Evolutionary conservation across 1,140 invertebrate species (phyloP).

Genomic region (Sycophila sp.): DNA sequence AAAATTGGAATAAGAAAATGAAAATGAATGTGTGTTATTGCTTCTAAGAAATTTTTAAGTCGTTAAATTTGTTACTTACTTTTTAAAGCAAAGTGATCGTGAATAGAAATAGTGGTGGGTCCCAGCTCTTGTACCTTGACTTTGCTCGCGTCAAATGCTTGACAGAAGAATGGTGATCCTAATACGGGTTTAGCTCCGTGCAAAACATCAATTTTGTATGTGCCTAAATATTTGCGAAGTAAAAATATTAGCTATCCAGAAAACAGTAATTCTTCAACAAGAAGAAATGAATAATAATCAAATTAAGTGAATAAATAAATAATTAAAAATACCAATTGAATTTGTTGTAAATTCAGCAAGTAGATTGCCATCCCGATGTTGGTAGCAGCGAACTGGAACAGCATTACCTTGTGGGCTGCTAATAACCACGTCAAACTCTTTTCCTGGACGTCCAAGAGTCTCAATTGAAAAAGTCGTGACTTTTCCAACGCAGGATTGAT

Average conservation of each 20-base stretch:
- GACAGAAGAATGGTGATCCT: slow-evolving; percentile 96
- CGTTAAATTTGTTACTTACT: slow-evolving; percentile 66
- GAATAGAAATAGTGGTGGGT: slow-evolving; percentile 82
- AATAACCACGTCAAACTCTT: slow-evolving; percentile 92
- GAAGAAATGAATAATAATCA: neutral
- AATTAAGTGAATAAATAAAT: neutral
- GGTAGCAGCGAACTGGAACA: slow-evolving; percentile 92
- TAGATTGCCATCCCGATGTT: slow-evolving; percentile 93
- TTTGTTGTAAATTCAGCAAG: slow-evolving; percentile 92
- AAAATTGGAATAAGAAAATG: no score
- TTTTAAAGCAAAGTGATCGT: slow-evolving; percentile 86
- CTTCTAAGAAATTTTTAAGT: neutral
- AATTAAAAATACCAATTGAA: slow-evolving; percentile 66
- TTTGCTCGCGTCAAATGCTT: slow-evolving; percentile 91
- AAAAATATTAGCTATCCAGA: neutral
- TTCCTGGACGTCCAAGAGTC: slow-evolving; percentile 82
- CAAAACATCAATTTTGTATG: slow-evolving; percentile 86
- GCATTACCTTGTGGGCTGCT: slow-evolving; percentile 89
- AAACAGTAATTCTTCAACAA: neutral
- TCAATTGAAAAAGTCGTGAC: slow-evolving; percentile 90
- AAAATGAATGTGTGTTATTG: no score
- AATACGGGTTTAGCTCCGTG: slow-evolving; percentile 90
- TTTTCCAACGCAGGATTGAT: slow-evolving; percentile 82
- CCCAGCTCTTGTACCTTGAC: slow-evolving; percentile 78
- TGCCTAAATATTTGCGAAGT: slow-evolving; percentile 67